Conservation (phyloP, 2,113 vertebrate genomes). For the Ploceus nigricollis region DNA sequence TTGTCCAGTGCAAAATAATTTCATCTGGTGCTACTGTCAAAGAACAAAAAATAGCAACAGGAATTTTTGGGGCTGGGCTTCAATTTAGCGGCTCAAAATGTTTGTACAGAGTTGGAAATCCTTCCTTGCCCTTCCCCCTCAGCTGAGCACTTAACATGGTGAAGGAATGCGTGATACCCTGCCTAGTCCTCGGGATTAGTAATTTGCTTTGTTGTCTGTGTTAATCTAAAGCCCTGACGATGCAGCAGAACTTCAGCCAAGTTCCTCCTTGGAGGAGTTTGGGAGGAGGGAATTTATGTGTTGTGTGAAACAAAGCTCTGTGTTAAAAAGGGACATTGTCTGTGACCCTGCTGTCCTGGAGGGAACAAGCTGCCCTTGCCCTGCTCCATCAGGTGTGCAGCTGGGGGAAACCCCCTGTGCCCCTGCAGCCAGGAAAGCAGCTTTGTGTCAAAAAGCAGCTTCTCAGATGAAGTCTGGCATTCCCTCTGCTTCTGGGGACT, state of each 20-base stretch:
- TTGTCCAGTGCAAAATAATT: not conserved
- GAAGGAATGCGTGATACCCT: not conserved
- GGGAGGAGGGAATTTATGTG: not conserved
- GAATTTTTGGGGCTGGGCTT: not conserved
- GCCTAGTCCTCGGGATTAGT: not conserved
- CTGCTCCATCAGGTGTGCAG: not conserved
- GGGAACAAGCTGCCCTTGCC: not conserved
- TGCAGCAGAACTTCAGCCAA: not conserved
- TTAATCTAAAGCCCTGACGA: not conserved
- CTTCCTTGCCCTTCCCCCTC: not conserved
- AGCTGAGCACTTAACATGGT: not conserved
- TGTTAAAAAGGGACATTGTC: not conserved
- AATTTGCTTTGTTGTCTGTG: not conserved
- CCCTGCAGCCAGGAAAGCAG: not conserved
- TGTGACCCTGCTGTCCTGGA: not conserved
- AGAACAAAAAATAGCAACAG: not conserved
- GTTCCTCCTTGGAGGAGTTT: not conserved
- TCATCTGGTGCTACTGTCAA: not conserved
- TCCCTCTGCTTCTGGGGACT: not conserved
- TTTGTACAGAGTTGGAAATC: not conserved
- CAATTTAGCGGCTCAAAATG: not conserved
- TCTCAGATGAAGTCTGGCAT: not conserved
- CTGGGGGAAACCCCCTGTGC: rapidly evolving
- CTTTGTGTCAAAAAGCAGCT: rapidly evolving
- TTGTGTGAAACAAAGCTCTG: not conserved